phyloP scores from a whole-genome alignment of 2,888 invertebrate genomes.

The Bugula neritina region DNA sequence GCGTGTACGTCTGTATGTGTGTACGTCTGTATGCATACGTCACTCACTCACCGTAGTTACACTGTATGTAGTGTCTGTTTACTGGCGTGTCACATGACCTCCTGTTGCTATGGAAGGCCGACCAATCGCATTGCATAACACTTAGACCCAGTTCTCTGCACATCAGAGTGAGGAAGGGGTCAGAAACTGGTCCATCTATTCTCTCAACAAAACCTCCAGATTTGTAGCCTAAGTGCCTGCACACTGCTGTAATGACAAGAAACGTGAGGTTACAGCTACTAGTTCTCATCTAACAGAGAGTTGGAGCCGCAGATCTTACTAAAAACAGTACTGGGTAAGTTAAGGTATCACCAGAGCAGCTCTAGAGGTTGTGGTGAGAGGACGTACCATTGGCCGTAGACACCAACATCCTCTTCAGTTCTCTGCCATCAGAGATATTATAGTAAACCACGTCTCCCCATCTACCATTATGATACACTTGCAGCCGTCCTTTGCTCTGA shows the following conservation, averaged over 20 bases:
- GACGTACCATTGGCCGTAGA: neutral
- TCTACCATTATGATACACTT: neutral
- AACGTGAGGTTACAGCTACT: neutral
- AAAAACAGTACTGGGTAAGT: neutral
- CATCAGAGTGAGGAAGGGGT: neutral
- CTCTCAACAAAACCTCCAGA: neutral
- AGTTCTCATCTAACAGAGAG: neutral
- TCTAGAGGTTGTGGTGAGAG: neutral
- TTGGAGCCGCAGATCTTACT: neutral
- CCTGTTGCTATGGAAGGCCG: neutral
- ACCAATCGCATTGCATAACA: neutral
- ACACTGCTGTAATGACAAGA: neutral
- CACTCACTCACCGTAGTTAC: neutral
- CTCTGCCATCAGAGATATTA: neutral
- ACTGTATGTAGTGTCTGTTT: neutral
- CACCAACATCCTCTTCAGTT: neutral
- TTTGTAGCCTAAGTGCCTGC: constrained; percentile 10
- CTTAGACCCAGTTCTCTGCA: neutral
- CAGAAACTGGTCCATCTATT: no score
- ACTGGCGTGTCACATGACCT: neutral
- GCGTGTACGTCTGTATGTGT: no score
- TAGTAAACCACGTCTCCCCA: constrained; percentile 20
- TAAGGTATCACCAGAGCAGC: no score
- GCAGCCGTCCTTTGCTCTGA: neutral
- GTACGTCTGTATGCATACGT: no score